Conservation (phyloP, 2,113 vertebrate genomes). For the Gobius niger region DNA sequence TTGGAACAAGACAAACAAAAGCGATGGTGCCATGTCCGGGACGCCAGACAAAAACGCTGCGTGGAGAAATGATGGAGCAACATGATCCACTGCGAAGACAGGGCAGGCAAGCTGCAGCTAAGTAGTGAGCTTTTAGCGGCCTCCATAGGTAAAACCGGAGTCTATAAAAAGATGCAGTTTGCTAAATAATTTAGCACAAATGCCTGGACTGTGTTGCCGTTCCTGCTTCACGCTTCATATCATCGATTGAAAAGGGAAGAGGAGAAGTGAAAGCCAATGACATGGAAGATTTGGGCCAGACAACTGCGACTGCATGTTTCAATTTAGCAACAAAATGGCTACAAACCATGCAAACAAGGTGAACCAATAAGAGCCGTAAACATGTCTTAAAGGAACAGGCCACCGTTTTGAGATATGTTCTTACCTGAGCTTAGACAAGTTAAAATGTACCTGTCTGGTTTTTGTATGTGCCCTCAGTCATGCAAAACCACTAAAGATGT, state of each 20-base stretch:
- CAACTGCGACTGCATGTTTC: conserved; percentile 1
- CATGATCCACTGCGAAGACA: conserved; percentile 48
- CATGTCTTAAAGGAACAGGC: too few species aligned
- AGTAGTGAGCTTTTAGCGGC: conserved; percentile 64
- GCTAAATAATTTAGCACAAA: conserved; percentile 69
- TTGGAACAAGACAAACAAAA: conserved; percentile 58
- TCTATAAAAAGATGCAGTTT: conserved; percentile 60
- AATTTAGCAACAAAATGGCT: background rate
- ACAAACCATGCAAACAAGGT: background rate
- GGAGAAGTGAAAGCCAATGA: conserved; percentile 14
- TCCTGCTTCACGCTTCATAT: conserved; percentile 46
- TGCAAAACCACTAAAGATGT: too few species aligned
- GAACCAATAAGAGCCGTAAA: too few species aligned
- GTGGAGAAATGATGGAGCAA: conserved; percentile 51
- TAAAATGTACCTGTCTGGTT: too few species aligned
- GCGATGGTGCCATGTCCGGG: conserved; percentile 49
- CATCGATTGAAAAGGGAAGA: conserved; percentile 41
- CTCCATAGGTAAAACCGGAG: conserved; percentile 60
- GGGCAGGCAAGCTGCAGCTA: conserved; percentile 50
- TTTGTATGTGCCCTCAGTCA: too few species aligned
- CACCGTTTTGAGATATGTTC: too few species aligned
- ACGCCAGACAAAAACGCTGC: conserved; percentile 44
- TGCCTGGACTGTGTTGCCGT: conserved; percentile 64
- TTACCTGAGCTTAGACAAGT: too few species aligned
- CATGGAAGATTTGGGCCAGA: background rate